Conservation (phyloP, 1,140 invertebrate species). For the Halyomorpha halys region DNA sequence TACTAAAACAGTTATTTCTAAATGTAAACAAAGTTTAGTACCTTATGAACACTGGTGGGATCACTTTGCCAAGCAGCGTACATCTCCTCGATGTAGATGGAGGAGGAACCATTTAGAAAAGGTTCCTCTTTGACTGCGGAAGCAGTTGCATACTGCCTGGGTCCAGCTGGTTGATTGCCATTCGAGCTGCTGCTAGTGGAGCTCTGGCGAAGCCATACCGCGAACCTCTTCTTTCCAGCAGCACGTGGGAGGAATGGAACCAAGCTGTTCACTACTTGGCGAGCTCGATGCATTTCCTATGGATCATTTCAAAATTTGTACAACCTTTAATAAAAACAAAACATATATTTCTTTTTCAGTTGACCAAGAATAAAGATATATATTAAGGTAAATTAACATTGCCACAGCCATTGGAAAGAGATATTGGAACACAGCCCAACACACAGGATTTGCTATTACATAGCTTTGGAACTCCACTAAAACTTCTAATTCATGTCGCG, state of each 20-base stretch:
- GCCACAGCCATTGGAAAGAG: no score
- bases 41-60: slow-evolving; percentile 90
- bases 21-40: slow-evolving; percentile 38
- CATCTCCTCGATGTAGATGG: slow-evolving; percentile 97
- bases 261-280: slow-evolving; percentile 31
- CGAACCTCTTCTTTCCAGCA: slow-evolving; percentile 51
- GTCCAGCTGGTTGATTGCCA: slow-evolving; percentile 35
- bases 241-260: slow-evolving; percentile 32
- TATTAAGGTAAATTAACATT: no score
- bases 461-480: no score
- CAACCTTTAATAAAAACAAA: no score
- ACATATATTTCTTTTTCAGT: not conserved
- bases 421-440: no score
- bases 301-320: not conserved
- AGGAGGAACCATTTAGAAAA: slow-evolving; percentile 84
- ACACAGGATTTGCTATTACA: no score
- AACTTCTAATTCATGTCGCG: no score
- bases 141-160: slow-evolving; percentile 3
- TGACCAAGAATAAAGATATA: no score
- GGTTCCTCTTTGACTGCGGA: slow-evolving; percentile 62
- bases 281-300: slow-evolving; percentile 31
- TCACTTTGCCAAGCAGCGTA: slow-evolving; percentile 93
- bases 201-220: slow-evolving; percentile 48
- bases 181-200: slow-evolving; percentile 25
- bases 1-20: not conserved